phyloP scores from a whole-genome alignment of 2,888 invertebrate genomes.

The Melieria picta region DNA sequence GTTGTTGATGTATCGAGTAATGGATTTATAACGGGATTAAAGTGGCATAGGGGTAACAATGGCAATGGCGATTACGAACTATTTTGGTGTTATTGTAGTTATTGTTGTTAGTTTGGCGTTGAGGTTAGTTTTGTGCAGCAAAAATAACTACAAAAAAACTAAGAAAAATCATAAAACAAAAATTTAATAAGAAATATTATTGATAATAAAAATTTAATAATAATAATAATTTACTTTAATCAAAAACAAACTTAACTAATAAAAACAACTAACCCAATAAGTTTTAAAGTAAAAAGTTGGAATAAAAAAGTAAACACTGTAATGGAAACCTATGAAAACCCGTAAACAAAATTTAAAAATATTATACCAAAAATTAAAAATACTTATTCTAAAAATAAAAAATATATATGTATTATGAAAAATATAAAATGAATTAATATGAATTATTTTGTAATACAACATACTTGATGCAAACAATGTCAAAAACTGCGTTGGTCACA shows the following conservation, averaged over 20 bases:
- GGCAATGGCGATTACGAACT: too few relatives aligned
- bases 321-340: not conserved
- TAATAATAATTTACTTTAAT: slow-evolving; percentile 6
- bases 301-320: not conserved
- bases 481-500: not conserved
- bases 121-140: not conserved
- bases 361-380: slow-evolving; percentile 2
- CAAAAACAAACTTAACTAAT: slow-evolving; percentile 7
- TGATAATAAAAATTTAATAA: slow-evolving; percentile 11
- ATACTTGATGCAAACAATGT: not conserved
- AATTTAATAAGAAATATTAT: not conserved
- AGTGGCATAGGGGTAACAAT: too few relatives aligned
- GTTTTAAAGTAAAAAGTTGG: not conserved
- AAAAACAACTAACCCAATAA: slow-evolving; percentile 1
- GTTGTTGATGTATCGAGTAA: too few relatives aligned
- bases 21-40: too few relatives aligned
- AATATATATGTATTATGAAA: not conserved
- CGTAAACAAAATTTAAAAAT: slow-evolving; percentile 16
- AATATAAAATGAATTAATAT: not conserved
- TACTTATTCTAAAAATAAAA: not conserved
- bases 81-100: too few relatives aligned
- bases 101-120: too few relatives aligned
- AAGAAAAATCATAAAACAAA: not conserved
- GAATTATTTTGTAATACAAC: not conserved
- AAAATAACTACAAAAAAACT: not conserved